A percentile compares a stretch with the other conserved stretches of the same genome.
phyloP scores from a whole-genome alignment of 2,888 invertebrate genomes.

The Thereva unica region DNA sequence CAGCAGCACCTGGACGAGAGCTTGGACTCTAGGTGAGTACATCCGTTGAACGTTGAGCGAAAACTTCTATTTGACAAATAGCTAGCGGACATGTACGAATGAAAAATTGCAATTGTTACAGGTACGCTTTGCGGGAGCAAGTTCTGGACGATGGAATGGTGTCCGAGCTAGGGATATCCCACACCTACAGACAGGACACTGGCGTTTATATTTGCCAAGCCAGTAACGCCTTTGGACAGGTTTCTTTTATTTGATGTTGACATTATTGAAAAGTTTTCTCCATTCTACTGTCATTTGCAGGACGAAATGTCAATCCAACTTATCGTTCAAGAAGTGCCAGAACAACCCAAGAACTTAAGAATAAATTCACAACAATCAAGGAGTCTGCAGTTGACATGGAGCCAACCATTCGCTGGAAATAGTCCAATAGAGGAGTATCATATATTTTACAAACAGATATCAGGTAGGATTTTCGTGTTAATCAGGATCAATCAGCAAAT shows the following conservation, averaged over 20 bases:
- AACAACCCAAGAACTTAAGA: constrained; percentile 83
- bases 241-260: constrained; percentile 48
- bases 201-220: constrained; percentile 87
- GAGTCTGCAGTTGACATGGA: constrained; percentile 85
- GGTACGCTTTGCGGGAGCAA: constrained; percentile 77
- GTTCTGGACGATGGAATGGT: constrained; percentile 78
- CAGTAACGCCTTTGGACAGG: constrained; percentile 88
- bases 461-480: constrained; percentile 54
- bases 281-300: constrained; percentile 43
- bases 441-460: constrained; percentile 84
- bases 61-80: no score
- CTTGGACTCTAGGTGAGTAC: constrained; percentile 67
- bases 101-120: constrained; percentile 46
- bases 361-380: constrained; percentile 84
- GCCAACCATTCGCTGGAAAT: constrained; percentile 85
- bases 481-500: constrained; percentile 22
- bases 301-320: constrained; percentile 90
- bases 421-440: constrained; percentile 87
- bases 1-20: constrained; percentile 75
- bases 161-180: constrained; percentile 81
- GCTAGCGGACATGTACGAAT: no score
- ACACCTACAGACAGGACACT: constrained; percentile 85
- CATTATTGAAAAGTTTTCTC: neutral
- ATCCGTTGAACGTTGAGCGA: no score
- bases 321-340: constrained; percentile 89